A percentile compares a stretch with the other conserved stretches of the same genome.
Evolutionary conservation across 2,113 vertebrate genomes (phyloP).

Genomic region (Varanus komodoensis): DNA sequence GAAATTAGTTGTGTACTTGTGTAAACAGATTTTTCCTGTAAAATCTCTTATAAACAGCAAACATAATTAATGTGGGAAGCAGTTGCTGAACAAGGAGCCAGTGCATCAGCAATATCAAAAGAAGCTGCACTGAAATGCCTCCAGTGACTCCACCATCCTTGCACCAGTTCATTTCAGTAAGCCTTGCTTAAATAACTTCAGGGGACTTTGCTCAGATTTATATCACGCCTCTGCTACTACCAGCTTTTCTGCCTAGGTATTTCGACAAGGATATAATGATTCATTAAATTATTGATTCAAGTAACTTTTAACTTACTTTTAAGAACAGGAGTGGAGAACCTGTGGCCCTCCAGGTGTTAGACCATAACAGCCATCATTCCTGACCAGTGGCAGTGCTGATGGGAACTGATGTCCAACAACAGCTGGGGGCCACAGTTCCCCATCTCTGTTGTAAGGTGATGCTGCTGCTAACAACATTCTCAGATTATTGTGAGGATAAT

Average conservation of each 20-base stretch:
- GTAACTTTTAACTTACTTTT: background rate
- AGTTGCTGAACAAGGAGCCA: slow-evolving; percentile 18
- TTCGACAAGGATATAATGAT: background rate
- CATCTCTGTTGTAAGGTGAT: background rate
- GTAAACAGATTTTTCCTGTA: slow-evolving; percentile 20
- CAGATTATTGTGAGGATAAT: background rate
- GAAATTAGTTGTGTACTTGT: slow-evolving; percentile 74
- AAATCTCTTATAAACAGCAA: background rate
- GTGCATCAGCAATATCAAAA: background rate
- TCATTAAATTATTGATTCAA: background rate
- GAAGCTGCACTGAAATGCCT: background rate
- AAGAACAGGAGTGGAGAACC: background rate
- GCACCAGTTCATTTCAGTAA: background rate
- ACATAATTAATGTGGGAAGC: slow-evolving; percentile 19
- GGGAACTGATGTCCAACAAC: background rate
- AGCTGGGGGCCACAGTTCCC: background rate
- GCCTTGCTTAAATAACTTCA: background rate
- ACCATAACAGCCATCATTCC: background rate
- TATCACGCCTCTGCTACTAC: too few relatives aligned
- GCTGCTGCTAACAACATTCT: background rate
- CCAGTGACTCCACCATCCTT: background rate
- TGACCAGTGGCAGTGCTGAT: background rate
- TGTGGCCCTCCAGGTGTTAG: background rate
- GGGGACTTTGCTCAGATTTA: too few relatives aligned
- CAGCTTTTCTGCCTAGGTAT: background rate